These are phyloP conservation scores for Setophaga petechia DNA, from an alignment of 2,113 vertebrate genomes.

Conservation along the genomic window DNA sequence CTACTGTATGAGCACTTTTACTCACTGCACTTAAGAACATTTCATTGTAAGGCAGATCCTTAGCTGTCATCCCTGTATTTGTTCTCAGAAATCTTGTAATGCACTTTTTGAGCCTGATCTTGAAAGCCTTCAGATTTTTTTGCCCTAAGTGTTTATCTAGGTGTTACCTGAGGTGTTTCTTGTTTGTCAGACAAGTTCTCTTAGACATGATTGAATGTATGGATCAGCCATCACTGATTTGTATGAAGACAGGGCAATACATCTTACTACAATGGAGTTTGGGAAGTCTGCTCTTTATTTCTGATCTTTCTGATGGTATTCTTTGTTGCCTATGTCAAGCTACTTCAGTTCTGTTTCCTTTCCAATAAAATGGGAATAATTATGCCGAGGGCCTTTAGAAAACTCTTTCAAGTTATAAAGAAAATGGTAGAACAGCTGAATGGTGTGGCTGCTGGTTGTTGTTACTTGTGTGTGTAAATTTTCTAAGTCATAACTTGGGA, in stretches of 20 bases:
- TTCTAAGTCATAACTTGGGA: neutral
- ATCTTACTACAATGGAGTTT: neutral
- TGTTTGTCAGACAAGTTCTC: neutral
- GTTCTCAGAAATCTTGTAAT: neutral
- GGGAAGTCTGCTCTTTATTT: neutral
- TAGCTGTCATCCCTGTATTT: neutral
- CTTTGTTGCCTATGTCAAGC: neutral
- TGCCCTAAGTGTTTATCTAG: neutral
- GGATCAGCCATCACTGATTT: neutral
- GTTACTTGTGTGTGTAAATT: neutral
- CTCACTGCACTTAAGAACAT: neutral
- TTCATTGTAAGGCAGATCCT: neutral
- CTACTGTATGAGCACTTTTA: neutral
- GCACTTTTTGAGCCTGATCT: neutral
- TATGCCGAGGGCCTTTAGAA: neutral
- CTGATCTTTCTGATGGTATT: neutral
- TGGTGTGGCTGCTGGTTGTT: neutral
- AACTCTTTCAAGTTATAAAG: neutral
- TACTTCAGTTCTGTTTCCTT: neutral
- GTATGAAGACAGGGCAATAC: neutral
- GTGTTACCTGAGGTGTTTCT: neutral
- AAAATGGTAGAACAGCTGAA: neutral
- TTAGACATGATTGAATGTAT: neutral
- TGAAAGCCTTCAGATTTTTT: neutral
- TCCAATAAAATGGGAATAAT: neutral